Conservation (phyloP, 2,797 vertebrate genomes). For the Babyrousa celebensis region DNA sequence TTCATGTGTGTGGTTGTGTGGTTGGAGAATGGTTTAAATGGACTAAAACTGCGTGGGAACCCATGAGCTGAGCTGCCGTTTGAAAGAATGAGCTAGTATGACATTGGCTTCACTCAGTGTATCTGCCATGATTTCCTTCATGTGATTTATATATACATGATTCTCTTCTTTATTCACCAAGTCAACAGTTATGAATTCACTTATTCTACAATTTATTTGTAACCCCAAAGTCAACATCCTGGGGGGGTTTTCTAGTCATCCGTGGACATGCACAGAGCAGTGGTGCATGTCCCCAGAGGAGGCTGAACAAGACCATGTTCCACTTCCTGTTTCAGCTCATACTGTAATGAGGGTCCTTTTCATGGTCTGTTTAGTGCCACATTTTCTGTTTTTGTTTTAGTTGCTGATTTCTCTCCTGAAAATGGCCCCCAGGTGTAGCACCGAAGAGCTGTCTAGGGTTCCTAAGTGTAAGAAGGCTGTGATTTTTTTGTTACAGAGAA, state of each 20-base stretch:
- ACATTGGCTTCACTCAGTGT: background rate
- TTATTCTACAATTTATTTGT: background rate
- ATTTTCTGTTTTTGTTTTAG: background rate
- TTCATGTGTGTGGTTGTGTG: background rate
- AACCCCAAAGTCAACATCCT: background rate
- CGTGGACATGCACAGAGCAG: background rate
- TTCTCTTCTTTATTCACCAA: background rate
- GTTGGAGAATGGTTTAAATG: background rate
- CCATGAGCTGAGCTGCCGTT: background rate
- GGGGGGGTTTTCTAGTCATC: background rate
- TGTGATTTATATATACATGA: background rate
- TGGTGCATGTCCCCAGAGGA: fast-evolving
- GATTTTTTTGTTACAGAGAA: background rate
- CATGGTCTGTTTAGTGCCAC: background rate
- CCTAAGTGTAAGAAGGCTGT: background rate
- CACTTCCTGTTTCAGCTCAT: background rate
- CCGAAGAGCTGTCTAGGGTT: background rate
- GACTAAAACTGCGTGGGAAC: background rate
- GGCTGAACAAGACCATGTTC: too few species aligned
- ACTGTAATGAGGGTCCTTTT: background rate
- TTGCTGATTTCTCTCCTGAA: background rate
- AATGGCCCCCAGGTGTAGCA: background rate
- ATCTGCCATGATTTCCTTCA: background rate
- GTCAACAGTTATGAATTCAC: background rate
- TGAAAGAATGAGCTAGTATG: background rate